Evolutionary conservation across 2,888 invertebrate species (phyloP).

Genomic region (Hyppa rectilinea): DNA sequence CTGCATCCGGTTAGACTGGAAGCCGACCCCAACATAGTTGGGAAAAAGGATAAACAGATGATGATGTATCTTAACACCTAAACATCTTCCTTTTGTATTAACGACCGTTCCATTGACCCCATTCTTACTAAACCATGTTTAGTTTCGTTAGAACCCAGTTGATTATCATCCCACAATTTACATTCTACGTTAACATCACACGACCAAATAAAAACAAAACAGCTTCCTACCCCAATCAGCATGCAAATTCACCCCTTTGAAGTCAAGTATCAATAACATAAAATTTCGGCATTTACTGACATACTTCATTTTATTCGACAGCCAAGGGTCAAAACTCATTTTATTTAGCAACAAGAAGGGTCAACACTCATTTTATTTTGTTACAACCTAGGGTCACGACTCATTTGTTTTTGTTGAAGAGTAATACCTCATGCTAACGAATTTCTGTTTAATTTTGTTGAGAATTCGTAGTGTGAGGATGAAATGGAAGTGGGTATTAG

Average conservation of each 20-base stretch:
- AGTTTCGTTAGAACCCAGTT: neutral
- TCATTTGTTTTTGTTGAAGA: slow-evolving; percentile 48
- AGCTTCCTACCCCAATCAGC: slow-evolving; percentile 32
- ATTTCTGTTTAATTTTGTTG: slow-evolving; percentile 53
- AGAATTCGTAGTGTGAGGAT: slow-evolving; percentile 23
- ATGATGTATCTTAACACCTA: neutral
- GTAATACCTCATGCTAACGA: slow-evolving; percentile 48
- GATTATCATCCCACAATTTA: slow-evolving; percentile 17
- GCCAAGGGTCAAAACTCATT: slow-evolving; percentile 55
- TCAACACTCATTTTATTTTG: slow-evolving; percentile 45
- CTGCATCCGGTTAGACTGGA: too few species aligned
- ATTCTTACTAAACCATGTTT: neutral
- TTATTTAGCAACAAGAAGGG: slow-evolving; percentile 46
- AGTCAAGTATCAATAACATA: slow-evolving; percentile 48
- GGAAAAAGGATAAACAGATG: too few species aligned
- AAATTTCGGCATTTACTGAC: slow-evolving; percentile 49
- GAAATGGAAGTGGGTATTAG: slow-evolving; percentile 8
- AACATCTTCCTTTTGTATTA: too few species aligned
- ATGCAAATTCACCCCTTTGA: slow-evolving; percentile 49
- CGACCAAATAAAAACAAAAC: slow-evolving; percentile 23
- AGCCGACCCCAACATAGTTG: too few species aligned
- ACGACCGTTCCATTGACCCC: neutral
- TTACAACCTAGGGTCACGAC: slow-evolving; percentile 36
- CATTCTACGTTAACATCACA: slow-evolving; percentile 15
- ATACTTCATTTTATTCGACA: slow-evolving; percentile 58